phyloP scores from a whole-genome alignment of 2,113 vertebrate species.

The Hiodon alosoides region DNA sequence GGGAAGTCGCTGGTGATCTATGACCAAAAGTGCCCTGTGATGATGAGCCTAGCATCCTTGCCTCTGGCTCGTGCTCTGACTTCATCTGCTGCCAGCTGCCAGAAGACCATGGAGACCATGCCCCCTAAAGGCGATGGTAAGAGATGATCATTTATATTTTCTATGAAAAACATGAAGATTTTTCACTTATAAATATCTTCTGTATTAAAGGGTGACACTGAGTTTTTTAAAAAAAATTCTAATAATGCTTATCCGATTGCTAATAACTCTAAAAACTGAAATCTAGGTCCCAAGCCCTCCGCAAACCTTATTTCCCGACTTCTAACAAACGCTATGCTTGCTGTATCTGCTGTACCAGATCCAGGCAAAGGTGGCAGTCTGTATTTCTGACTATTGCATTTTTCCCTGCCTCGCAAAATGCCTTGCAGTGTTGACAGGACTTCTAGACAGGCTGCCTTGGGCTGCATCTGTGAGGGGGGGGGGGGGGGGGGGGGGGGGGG shows the following conservation, averaged over 20 bases:
- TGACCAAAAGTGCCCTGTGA: constrained; percentile 84
- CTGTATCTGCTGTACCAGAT: no score
- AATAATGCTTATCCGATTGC: no score
- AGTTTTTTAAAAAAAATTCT: neutral
- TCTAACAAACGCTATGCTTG: no score
- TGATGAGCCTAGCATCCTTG: constrained; percentile 83
- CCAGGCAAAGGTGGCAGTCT: no score
- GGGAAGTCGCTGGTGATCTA: constrained; percentile 77
- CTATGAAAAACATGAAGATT: neutral
- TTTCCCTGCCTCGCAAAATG: no score
- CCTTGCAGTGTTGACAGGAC: no score
- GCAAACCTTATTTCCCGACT: neutral
- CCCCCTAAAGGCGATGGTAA: constrained; percentile 60
- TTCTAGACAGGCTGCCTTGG: no score
- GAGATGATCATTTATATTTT: constrained; percentile 14
- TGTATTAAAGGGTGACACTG: neutral
- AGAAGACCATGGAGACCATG: constrained; percentile 60
- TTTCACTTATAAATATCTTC: neutral
- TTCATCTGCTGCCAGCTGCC: constrained; percentile 64
- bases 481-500: no score
- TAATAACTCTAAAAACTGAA: no score
- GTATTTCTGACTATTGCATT: no score
- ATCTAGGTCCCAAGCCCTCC: neutral
- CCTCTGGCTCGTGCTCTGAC: constrained; percentile 68
- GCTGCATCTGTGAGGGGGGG: no score